Base-by-base conservation (phyloP, 2,113 vertebrate species). In the Dasypus novemcinctus region DNA sequence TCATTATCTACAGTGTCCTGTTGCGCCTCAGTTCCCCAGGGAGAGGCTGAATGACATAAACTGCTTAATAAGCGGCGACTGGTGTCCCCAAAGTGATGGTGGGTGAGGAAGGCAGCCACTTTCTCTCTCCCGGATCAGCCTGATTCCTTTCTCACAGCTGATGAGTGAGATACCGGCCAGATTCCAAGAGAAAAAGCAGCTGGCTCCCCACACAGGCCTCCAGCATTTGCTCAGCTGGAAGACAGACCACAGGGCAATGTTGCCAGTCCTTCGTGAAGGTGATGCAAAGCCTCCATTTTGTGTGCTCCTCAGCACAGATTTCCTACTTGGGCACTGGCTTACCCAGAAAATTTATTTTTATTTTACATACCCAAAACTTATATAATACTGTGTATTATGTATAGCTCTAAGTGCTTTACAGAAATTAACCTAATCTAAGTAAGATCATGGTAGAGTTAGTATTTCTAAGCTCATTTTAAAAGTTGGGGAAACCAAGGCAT, bases 1-100 rank as follows among this genome's bases (percentile, higher is more conserved):
- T 98, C 98, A 98, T 98, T 98, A 98, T 96, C 96, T 86, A 20
- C 95, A 49, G 95, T 46, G 75, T 94, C 87, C 93, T 94, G 96
- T 68, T 96, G 94, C 29, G 94, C 95, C 49, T 90, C 90, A 78
- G 78, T 64, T 95, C 97, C 97, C 89, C 36, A 1, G 96, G 87
- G 97, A 96, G 66, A 88, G 46, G 91, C 95, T 97, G 97, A 91
- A 90, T 87, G 94, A 96, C 96, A 97, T 90, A 96, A 97, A 97
- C 87, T 95, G 96, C 96, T 97, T 97, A 95, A 96, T 97, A 97
- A 96, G 97, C n/a, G 20, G n/a, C 12, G 82, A 95, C 93, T 75
- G 23, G 91, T 76, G 74, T 93, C 57, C 95, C 69, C 57, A 11
- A 83, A 72, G 38, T 91, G 29, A 31, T 52, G 84, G 10, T 66